Conservation (phyloP, 2,113 vertebrate genomes). For the Taurulus bubalis region DNA sequence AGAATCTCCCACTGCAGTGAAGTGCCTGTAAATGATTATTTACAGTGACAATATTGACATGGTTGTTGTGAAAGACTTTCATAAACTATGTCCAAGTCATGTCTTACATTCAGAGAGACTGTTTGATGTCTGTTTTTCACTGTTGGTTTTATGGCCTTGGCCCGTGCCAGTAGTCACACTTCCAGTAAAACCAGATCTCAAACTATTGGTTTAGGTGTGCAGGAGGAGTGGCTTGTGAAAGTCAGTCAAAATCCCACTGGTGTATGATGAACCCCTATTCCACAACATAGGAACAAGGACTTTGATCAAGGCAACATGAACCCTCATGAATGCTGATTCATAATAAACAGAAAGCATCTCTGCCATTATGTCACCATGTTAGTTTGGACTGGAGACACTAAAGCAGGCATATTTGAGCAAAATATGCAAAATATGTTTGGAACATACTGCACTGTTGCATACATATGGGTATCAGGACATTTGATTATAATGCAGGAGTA, state of each 20-base stretch:
- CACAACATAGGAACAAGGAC: too few species aligned
- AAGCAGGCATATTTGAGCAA: not conserved
- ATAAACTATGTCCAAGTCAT: not conserved
- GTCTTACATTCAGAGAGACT: not conserved
- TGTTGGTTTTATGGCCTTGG: not conserved
- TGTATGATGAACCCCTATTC: not conserved
- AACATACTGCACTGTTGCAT: not conserved
- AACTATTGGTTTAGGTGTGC: not conserved
- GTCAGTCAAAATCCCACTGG: not conserved
- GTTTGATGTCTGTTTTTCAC: not conserved
- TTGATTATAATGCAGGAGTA: not conserved
- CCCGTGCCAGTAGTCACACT: not conserved
- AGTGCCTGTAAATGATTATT: slow-evolving; percentile 44
- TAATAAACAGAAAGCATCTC: not conserved
- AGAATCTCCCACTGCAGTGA: not conserved
- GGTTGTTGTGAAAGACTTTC: slow-evolving; percentile 6
- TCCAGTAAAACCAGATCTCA: not conserved
- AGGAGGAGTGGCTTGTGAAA: not conserved
- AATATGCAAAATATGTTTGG: not conserved
- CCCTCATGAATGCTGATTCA: not conserved
- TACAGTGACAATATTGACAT: slow-evolving; percentile 2
- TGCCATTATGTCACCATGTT: not conserved
- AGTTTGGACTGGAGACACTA: not conserved
- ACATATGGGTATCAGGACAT: not conserved
- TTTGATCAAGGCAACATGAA: not conserved